A percentile compares a stretch with the other conserved stretches of the same genome.
These are phyloP conservation scores for Ptilonorhynchus violaceus DNA, from an alignment of 2,113 vertebrate genomes.

Conservation along the genomic window DNA sequence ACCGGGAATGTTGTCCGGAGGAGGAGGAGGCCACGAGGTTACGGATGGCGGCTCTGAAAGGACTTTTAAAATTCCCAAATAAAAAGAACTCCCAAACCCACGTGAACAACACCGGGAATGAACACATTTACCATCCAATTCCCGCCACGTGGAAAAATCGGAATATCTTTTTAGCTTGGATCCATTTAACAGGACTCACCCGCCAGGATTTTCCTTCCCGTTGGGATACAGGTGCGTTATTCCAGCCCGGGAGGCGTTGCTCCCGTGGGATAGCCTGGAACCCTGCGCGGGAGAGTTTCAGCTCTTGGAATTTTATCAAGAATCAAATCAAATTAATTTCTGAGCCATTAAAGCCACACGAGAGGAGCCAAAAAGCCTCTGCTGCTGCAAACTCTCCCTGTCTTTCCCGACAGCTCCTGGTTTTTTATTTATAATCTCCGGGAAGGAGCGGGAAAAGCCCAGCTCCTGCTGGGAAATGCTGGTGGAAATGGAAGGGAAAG, in stretches of 20 bases:
- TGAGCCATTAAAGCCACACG: not conserved
- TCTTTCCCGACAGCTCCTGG: not conserved
- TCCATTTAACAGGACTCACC: not conserved
- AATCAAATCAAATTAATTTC: not conserved
- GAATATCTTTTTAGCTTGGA: not conserved
- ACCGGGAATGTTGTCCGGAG: not conserved
- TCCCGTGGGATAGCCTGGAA: not conserved
- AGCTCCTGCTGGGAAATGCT: not conserved
- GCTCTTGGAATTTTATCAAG: not conserved
- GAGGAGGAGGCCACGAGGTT: not conserved
- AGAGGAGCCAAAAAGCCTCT: not conserved
- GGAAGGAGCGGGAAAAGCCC: not conserved
- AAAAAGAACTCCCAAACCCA: not conserved
- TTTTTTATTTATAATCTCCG: not conserved
- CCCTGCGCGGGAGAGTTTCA: not conserved
- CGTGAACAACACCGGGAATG: not conserved
- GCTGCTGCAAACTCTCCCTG: not conserved
- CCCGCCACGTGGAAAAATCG: not conserved
- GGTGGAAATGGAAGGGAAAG: not conserved
- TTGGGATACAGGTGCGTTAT: not conserved
- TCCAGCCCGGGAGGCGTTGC: not conserved
- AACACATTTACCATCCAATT: not conserved
- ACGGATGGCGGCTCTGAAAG: not conserved
- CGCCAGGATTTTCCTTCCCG: not conserved
- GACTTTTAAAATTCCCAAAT: not conserved